phyloP scores from a whole-genome alignment of 2,113 vertebrate species.

The Poicephalus gulielmi region DNA sequence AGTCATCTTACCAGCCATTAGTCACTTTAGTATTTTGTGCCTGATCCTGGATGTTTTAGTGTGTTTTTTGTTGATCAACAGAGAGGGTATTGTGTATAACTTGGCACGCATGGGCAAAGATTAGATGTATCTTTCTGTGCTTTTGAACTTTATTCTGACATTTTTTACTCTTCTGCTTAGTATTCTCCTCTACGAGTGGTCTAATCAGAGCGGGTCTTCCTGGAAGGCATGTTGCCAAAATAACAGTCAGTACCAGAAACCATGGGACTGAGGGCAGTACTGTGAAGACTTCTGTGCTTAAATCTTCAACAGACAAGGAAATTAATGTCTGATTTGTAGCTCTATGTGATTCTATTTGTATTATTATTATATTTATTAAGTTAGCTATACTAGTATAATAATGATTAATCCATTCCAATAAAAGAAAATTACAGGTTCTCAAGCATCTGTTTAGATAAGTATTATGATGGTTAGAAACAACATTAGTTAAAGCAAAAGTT shows the following conservation, averaged over 20 bases:
- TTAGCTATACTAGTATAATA: background rate
- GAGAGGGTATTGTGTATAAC: background rate
- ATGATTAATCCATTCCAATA: background rate
- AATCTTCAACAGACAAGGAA: background rate
- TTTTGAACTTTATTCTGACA: conserved; percentile 1
- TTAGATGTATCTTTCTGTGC: conserved; percentile 4
- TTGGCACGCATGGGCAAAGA: background rate
- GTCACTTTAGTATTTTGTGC: conserved; percentile 39
- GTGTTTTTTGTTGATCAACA: conserved; percentile 33
- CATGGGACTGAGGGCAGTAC: background rate
- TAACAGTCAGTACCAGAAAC: background rate
- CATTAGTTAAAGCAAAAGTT: background rate
- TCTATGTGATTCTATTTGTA: background rate
- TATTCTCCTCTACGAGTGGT: background rate
- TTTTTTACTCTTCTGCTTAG: background rate
- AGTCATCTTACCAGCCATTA: conserved; percentile 27
- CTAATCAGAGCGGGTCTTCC: background rate
- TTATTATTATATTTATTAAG: background rate
- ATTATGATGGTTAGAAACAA: background rate
- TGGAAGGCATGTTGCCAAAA: conserved; percentile 1
- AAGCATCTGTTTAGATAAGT: background rate
- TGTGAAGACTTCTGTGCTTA: background rate
- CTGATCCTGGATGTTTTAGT: conserved; percentile 20
- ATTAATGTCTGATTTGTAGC: background rate
- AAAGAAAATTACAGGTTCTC: background rate